Percentiles rank a stretch among this genome's conserved stretches.
Conservation (phyloP, 1,140 invertebrate genomes). For the Arctopsyche grandis region DNA sequence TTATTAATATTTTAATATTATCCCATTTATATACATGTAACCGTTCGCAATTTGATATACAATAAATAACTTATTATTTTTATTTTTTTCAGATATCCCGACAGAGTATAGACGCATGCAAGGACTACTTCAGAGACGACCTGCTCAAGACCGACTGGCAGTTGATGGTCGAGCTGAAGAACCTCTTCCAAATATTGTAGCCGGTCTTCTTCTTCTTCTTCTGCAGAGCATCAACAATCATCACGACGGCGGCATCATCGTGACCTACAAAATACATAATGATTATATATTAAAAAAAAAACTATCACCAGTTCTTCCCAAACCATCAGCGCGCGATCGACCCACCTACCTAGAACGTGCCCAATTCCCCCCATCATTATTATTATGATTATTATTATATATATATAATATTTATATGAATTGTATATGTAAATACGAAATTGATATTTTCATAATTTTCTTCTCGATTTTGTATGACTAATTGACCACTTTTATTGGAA, state of each 20-base stretch:
- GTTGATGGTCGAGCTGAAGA: conserved; percentile 98
- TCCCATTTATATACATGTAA: too few species aligned
- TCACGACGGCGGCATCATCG: conserved; percentile 7
- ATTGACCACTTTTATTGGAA: neutral
- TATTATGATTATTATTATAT: too few species aligned
- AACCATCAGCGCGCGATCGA: neutral
- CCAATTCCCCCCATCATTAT: neutral
- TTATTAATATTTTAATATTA: too few species aligned
- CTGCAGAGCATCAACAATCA: neutral
- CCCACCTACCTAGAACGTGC: neutral
- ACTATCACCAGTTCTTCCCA: neutral
- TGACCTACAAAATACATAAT: neutral
- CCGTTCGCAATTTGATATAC: too few species aligned
- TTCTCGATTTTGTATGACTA: neutral
- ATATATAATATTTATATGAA: neutral
- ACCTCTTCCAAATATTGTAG: conserved; percentile 96
- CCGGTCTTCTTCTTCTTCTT: neutral
- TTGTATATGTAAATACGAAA: conserved; percentile 1
- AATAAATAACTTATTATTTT: too few species aligned
- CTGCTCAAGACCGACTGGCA: conserved; percentile 97
- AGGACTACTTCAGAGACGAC: conserved; percentile 98
- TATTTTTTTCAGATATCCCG: conserved; percentile 87
- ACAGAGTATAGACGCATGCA: conserved; percentile 98
- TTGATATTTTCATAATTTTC: conserved; percentile 10
- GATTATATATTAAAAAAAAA: neutral